These are phyloP conservation scores for Esox niger DNA, from an alignment of 2,113 vertebrate genomes.

Conservation along the genomic window DNA sequence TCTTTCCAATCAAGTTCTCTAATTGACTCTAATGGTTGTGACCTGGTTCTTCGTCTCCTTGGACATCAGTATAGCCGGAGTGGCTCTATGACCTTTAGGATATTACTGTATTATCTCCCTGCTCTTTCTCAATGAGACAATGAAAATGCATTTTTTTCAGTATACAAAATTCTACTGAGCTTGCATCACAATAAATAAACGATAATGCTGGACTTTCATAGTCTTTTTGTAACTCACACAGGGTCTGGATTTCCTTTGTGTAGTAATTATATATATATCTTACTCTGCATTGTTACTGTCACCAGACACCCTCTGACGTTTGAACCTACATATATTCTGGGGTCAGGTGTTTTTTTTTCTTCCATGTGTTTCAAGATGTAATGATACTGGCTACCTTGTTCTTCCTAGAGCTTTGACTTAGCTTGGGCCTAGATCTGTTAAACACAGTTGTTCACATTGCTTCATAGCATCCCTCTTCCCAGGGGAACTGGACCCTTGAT, in stretches of 20 bases:
- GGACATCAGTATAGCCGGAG: slow-evolving; percentile 9
- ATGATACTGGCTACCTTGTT: slow-evolving; percentile 2
- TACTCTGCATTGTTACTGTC: no score
- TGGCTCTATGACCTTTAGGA: background rate
- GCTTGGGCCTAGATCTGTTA: no score
- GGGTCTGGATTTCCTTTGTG: no score
- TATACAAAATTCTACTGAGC: no score
- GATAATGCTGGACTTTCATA: no score
- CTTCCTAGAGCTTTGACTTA: background rate
- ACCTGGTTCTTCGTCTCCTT: slow-evolving; percentile 34
- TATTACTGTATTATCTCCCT: slow-evolving; percentile 8
- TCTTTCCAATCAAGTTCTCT: slow-evolving; percentile 47
- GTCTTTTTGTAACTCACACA: no score
- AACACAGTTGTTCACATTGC: no score
- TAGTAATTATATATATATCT: no score
- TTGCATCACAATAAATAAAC: no score
- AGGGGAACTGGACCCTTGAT: no score
- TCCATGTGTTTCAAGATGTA: background rate
- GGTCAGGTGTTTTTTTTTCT: background rate
- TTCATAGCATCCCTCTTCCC: no score
- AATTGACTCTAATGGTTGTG: slow-evolving; percentile 45
- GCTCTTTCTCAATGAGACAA: background rate
- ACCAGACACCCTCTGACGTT: slow-evolving; percentile 20
- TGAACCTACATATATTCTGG: slow-evolving; percentile 10
- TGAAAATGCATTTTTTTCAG: no score